Percentiles rank a stretch among this genome's conserved stretches.
phyloP scores from a whole-genome alignment of 2,888 invertebrate genomes.

The Conomelus anceps region DNA sequence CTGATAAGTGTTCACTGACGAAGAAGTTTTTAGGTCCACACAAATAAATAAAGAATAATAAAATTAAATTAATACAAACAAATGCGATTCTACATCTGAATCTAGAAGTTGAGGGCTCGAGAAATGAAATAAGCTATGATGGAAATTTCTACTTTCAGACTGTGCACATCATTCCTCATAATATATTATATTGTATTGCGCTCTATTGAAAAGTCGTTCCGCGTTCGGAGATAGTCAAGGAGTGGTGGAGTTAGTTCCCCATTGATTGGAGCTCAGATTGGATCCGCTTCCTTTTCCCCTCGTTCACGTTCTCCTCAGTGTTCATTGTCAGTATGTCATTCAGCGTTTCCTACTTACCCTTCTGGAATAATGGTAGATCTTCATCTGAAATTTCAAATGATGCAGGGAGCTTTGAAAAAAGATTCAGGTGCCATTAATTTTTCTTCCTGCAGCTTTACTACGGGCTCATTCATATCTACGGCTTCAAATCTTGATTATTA shows the following conservation, averaged over 20 bases:
- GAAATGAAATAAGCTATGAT: not conserved
- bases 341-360: not conserved
- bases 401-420: not conserved
- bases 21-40: no score
- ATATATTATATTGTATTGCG: no score
- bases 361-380: not conserved
- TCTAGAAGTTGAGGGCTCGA: no score
- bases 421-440: not conserved
- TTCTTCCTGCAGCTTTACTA: not conserved
- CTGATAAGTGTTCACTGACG: no score
- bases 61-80: no score
- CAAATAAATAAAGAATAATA: no score
- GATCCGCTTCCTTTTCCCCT: not conserved
- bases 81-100: not conserved
- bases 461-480: not conserved
- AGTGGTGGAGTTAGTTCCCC: no score
- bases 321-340: not conserved
- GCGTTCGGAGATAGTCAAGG: not conserved
- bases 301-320: no score
- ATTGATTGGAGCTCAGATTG: not conserved
- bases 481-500: no score
- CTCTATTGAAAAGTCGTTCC: not conserved
- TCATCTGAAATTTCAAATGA: not conserved
- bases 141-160: not conserved
- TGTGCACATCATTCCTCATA: no score